Base-by-base conservation (phyloP, 2,888 invertebrate species). In the Polia nebulosa region DNA sequence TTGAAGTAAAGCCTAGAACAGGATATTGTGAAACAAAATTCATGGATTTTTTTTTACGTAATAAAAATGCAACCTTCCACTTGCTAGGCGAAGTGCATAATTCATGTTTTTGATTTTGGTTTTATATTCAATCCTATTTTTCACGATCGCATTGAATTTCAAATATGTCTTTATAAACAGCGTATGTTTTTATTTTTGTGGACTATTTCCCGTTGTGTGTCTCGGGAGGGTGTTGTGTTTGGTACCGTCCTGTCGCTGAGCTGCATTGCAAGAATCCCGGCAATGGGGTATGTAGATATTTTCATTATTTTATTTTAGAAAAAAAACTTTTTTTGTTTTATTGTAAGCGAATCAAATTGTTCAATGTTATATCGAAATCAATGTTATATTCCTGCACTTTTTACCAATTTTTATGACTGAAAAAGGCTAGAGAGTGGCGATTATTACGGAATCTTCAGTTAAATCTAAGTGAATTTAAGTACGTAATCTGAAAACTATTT, bases 101-200 rank as follows among this genome's bases (percentile, higher is more conserved):
- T 91, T 89, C 89, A 87, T 82, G 87, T 85, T 85, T 87, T 83
- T 81, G 88, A 91, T 91, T 91, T 92, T 85, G 80, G 85, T 90
- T 89, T 90, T 85, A 87, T 89, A 94, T 92, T 88, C 87, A 84
- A 87, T 83, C 80, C 90, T 85, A 95, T 95, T 94, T 95, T 94
- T 95, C 93, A 94, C 88, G 85, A 89, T 85, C 93, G 81, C 87
- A 94, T 95, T 95, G 95, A 95, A 94, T 92, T 94, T 91, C 94
- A 95, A 95, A 95, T 95, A 92, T 88, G 90, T 88, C 92, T 91
- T 92, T 95, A 95, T 94, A 95, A 93, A 87, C 90, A 90, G 88
- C 84, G 89, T 70, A 87, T 90, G 89, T 89, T 91, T 90, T 90
- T 89, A 87, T 90, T 89, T 87, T 83, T 86, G 87, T 91, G 87